Percentiles rank a stretch among this genome's conserved stretches.
These are phyloP conservation scores for Sebastes goodei DNA, from an alignment of 2,797 vertebrate genomes.

Conservation along the genomic window DNA sequence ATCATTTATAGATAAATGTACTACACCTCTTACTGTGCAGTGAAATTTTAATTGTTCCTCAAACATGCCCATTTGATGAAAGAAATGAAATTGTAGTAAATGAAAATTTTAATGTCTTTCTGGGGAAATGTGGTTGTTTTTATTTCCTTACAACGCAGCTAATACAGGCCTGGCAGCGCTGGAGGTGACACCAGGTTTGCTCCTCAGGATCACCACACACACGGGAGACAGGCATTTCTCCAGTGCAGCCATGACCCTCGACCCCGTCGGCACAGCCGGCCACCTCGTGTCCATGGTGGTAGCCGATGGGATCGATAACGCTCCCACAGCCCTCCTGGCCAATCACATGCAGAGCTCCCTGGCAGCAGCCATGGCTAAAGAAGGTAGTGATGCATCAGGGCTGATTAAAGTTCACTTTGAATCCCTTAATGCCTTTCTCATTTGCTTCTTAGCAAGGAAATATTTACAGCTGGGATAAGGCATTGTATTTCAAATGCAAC, in stretches of 20 bases:
- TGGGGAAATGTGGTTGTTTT: background rate
- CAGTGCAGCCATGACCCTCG: conserved; percentile 62
- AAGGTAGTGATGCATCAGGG: conserved; percentile 63
- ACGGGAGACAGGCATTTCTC: conserved; percentile 80
- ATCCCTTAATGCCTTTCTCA: background rate
- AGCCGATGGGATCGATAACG: conserved; percentile 78
- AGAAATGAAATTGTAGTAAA: background rate
- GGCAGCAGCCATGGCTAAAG: conserved; percentile 74
- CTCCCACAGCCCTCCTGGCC: conserved; percentile 82
- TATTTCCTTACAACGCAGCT: conserved; percentile 34
- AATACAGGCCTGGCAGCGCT: conserved; percentile 78
- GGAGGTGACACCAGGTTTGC: conserved; percentile 78
- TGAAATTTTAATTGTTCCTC: background rate
- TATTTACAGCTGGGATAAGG: background rate
- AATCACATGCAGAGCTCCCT: conserved; percentile 84
- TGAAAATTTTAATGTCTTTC: background rate
- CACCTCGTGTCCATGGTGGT: conserved; percentile 84
- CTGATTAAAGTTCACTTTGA: background rate
- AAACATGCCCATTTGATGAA: background rate
- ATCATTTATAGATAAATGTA: background rate
- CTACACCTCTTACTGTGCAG: background rate
- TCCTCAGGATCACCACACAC: conserved; percentile 79
- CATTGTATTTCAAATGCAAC: background rate
- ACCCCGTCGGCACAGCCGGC: conserved; percentile 78
- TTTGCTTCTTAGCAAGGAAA: background rate